Percentiles rank a stretch among this genome's conserved stretches.
Conservation (phyloP, 2,888 invertebrate species). For the Helleia helle region DNA sequence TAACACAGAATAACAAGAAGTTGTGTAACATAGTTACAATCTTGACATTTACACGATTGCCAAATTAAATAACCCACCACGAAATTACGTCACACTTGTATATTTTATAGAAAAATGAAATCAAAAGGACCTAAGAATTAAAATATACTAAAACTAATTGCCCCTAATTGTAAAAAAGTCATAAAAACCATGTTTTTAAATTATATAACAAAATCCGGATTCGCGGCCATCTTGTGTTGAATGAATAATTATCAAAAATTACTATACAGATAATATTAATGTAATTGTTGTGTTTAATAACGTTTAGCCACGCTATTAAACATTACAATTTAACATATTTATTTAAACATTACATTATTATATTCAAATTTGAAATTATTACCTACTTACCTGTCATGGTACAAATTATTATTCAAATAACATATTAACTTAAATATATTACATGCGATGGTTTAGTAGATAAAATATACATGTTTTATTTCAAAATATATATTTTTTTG, state of each 20-base stretch:
- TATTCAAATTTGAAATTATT: background rate
- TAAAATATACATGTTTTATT: no score
- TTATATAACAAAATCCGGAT: background rate
- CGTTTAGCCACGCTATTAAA: background rate
- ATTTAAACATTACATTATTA: background rate
- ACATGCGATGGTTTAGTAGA: no score
- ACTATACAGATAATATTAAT: background rate
- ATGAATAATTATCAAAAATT: conserved; percentile 1
- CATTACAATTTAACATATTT: background rate
- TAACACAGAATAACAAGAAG: no score
- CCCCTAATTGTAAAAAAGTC: background rate
- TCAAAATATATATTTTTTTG: no score
- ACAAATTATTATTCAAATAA: background rate
- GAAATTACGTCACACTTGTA: no score
- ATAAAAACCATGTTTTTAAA: background rate
- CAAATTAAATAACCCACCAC: no score
- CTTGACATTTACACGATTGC: no score
- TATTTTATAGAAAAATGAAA: background rate
- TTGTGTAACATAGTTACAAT: no score
- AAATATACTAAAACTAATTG: background rate
- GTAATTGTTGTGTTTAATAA: conserved; percentile 2
- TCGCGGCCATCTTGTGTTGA: background rate
- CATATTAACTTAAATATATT: background rate
- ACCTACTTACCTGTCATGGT: background rate
- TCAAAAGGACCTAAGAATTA: background rate